Conservation (phyloP, 2,888 invertebrate genomes). For the Melanchra persicariae region DNA sequence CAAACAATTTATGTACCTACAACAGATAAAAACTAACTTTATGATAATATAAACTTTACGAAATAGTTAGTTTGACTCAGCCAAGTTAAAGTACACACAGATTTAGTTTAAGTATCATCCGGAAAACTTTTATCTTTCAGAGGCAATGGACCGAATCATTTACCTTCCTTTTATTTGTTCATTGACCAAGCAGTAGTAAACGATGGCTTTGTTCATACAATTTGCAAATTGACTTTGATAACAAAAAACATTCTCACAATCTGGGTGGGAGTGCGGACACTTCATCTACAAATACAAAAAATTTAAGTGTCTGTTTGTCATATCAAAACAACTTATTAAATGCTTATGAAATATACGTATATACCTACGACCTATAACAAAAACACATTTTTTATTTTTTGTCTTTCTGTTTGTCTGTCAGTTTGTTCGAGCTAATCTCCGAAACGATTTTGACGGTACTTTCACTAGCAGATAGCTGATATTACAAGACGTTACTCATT, state of each 20-base stretch:
- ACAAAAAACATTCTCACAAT: slow-evolving; percentile 8
- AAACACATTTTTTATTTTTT: too few relatives aligned
- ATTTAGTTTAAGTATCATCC: not conserved
- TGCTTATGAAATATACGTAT: too few relatives aligned
- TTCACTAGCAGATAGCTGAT: too few relatives aligned
- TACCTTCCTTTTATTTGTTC: not conserved
- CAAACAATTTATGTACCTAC: not conserved
- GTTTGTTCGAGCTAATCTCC: too few relatives aligned
- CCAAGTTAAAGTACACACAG: not conserved
- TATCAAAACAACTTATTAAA: too few relatives aligned
- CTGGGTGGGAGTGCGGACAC: not conserved
- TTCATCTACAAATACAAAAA: not conserved
- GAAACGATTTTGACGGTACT: not conserved
- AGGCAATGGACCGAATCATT: not conserved
- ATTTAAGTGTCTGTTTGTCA: too few relatives aligned
- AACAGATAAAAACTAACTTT: not conserved
- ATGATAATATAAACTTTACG: not conserved
- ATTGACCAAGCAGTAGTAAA: not conserved
- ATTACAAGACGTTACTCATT: too few relatives aligned
- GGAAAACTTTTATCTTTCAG: not conserved
- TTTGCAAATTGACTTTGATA: not conserved
- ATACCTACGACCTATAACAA: too few relatives aligned
- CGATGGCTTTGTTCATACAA: not conserved
- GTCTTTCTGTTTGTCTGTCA: too few relatives aligned
- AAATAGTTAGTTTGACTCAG: not conserved